Percentiles rank a stretch among this genome's conserved stretches.
phyloP scores from a whole-genome alignment of 2,888 invertebrate species.

The Pachydiplax longipennis region DNA sequence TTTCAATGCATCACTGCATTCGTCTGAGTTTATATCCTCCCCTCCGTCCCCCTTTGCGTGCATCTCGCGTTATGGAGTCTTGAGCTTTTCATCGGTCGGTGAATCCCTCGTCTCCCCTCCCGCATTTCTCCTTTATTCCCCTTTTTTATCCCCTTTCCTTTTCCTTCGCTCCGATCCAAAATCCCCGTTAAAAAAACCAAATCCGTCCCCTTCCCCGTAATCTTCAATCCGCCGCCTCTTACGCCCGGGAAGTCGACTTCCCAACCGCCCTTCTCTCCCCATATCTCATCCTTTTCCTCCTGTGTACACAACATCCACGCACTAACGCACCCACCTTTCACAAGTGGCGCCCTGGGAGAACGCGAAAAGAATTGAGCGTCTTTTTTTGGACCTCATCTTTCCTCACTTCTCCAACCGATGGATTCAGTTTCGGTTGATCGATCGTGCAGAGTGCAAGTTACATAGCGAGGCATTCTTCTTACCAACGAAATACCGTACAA shows the following conservation, averaged over 20 bases:
- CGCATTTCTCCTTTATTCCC: not conserved
- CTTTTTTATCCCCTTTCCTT: not conserved
- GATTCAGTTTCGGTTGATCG: not conserved
- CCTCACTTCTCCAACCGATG: not conserved
- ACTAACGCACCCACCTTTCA: not conserved
- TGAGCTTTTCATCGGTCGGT: not conserved
- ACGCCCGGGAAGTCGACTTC: not conserved
- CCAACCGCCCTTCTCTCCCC: not conserved
- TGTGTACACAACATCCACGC: not conserved
- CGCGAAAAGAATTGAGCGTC: not conserved
- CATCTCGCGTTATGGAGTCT: not conserved
- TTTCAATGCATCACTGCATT: not conserved
- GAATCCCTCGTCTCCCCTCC: not conserved
- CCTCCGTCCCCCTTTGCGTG: not conserved
- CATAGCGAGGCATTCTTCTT: no score
- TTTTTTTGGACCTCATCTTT: not conserved
- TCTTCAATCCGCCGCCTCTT: not conserved
- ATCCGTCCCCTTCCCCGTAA: not conserved
- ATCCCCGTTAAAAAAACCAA: not conserved
- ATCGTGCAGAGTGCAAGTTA: not conserved
- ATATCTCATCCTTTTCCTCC: not conserved
- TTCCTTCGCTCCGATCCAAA: not conserved
- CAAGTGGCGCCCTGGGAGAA: not conserved
- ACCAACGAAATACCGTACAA: no score
- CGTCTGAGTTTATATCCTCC: not conserved